Percentiles rank a stretch among this genome's conserved stretches.
These are phyloP conservation scores for Drosophila pegasa DNA, from an alignment of 2,888 invertebrate genomes.

Conservation along the genomic window DNA sequence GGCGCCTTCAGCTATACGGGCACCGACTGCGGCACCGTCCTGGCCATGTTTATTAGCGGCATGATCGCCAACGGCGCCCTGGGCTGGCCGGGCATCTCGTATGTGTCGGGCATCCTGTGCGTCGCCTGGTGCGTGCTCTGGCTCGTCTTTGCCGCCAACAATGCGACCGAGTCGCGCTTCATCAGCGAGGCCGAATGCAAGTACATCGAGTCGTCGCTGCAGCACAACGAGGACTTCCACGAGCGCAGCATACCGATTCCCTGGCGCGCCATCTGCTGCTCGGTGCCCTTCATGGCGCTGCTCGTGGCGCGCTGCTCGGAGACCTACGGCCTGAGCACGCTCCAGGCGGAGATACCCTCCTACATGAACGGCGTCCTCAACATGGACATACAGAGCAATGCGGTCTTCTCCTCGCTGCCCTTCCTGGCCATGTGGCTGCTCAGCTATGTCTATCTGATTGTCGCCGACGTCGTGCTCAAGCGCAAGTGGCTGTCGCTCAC, in stretches of 20 bases:
- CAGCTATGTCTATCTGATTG: slow-evolving; percentile 85
- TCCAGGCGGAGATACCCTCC: slow-evolving; percentile 89
- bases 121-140: slow-evolving; percentile 86
- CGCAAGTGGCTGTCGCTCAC: slow-evolving; percentile 83
- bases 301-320: slow-evolving; percentile 87
- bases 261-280: slow-evolving; percentile 88
- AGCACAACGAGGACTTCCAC: slow-evolving; percentile 67
- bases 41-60: slow-evolving; percentile 89
- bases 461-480: slow-evolving; percentile 85
- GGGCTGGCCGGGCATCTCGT: slow-evolving; percentile 89
- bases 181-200: slow-evolving; percentile 86
- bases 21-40: slow-evolving; percentile 88
- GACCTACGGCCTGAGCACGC: slow-evolving; percentile 89
- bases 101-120: slow-evolving; percentile 86
- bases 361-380: slow-evolving; percentile 88
- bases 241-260: slow-evolving; percentile 85
- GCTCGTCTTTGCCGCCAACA: slow-evolving; percentile 86
- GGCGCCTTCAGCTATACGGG: slow-evolving; percentile 87
- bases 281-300: slow-evolving; percentile 87
- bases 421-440: slow-evolving; percentile 86
- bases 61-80: slow-evolving; percentile 86
- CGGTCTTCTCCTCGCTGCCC: slow-evolving; percentile 85
- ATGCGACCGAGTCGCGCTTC: slow-evolving; percentile 86
- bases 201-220: slow-evolving; percentile 86
- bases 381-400: slow-evolving; percentile 87